These are phyloP conservation scores for Diorhabda elongata DNA, from an alignment of 1,140 invertebrate genomes.

Conservation along the genomic window DNA sequence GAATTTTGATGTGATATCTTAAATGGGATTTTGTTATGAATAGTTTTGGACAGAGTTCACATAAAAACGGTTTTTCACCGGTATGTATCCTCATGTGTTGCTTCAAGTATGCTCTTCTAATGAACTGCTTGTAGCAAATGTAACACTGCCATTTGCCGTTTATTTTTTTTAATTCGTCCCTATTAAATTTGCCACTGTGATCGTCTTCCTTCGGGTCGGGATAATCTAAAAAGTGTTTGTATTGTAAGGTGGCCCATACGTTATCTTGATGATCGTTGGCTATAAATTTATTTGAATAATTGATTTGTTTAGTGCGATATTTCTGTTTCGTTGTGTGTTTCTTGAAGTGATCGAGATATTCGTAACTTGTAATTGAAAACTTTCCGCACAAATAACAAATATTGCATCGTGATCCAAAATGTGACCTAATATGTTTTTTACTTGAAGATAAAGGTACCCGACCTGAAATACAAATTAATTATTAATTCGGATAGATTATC, in stretches of 20 bases:
- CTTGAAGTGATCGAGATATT: background rate
- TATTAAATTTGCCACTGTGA: background rate
- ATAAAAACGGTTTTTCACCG: conserved; percentile 52
- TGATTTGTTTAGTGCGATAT: background rate
- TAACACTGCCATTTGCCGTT: conserved; percentile 5
- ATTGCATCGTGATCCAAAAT: background rate
- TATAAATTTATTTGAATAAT: background rate
- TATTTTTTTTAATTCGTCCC: background rate
- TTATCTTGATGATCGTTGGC: background rate
- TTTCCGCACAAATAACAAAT: background rate
- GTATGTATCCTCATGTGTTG: conserved; percentile 55
- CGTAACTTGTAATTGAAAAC: background rate
- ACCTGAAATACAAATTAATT: background rate
- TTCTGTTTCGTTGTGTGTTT: background rate
- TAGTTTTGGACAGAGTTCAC: conserved; percentile 33
- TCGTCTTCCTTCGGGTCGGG: background rate
- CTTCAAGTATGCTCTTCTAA: conserved; percentile 41
- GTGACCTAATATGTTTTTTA: background rate
- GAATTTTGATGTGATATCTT: conserved; percentile 4
- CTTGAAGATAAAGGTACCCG: background rate
- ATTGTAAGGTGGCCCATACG: background rate
- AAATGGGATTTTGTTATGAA: background rate
- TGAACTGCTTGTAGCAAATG: conserved; percentile 4
- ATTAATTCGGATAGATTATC: too few species aligned
- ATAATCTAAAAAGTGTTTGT: background rate